Conservation (phyloP, 2,888 invertebrate genomes). For the Heteromyza rotundicornis region DNA sequence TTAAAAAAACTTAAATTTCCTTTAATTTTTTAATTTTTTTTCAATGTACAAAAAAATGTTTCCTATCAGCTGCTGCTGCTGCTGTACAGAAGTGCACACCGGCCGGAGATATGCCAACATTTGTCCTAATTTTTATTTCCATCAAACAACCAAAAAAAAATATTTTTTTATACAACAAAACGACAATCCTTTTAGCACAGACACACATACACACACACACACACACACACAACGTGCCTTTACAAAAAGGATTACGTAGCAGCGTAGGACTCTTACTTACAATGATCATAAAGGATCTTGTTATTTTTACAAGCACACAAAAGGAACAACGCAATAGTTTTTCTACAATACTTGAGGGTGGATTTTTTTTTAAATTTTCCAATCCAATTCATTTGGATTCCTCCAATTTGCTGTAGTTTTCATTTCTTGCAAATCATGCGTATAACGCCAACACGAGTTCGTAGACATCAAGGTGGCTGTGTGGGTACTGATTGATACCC, state of each 20-base stretch:
- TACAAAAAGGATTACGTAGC: slow-evolving; percentile 58
- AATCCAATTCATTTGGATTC: slow-evolving; percentile 24
- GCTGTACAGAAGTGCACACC: slow-evolving; percentile 36
- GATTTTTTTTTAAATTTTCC: slow-evolving; percentile 36
- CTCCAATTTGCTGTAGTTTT: slow-evolving; percentile 38
- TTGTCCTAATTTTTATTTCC: slow-evolving; percentile 44
- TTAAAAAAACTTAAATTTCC: too few species aligned
- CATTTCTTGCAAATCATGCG: slow-evolving; percentile 46
- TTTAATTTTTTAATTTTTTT: too few species aligned
- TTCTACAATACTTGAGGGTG: slow-evolving; percentile 42
- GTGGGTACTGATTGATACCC: slow-evolving; percentile 38
- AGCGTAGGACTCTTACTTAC: slow-evolving; percentile 26
- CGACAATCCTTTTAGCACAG: slow-evolving; percentile 45
- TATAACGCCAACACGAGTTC: slow-evolving; percentile 46
- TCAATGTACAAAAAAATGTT: background rate
- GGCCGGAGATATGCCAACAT: slow-evolving; percentile 52
- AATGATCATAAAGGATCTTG: slow-evolving; percentile 40
- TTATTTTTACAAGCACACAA: slow-evolving; percentile 39
- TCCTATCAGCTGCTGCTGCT: slow-evolving; percentile 45
- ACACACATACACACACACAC: too few species aligned
- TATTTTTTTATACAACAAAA: slow-evolving; percentile 32
- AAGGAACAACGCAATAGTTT: slow-evolving; percentile 29
- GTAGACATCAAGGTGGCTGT: slow-evolving; percentile 10
- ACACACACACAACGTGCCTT: slow-evolving; percentile 44
- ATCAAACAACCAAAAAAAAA: background rate